These are phyloP conservation scores for Anomalospiza imberbis DNA, from an alignment of 2,797 vertebrate genomes.

Conservation along the genomic window DNA sequence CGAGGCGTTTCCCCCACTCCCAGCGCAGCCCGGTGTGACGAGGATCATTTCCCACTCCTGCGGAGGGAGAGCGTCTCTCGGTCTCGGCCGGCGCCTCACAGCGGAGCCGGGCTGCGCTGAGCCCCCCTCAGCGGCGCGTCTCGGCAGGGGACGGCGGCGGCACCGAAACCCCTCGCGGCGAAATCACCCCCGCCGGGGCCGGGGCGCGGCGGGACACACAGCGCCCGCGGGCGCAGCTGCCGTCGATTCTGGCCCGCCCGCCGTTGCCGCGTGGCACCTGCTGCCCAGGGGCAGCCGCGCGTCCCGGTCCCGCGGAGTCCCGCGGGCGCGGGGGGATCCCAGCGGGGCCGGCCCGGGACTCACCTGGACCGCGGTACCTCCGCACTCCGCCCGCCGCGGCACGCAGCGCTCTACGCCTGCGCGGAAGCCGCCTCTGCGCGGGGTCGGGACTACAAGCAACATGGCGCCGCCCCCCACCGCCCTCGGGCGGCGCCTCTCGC, in stretches of 20 bases:
- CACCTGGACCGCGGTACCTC: not conserved
- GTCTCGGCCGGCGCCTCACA: not conserved
- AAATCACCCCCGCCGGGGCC: not conserved
- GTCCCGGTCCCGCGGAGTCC: not conserved
- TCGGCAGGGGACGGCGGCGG: not conserved
- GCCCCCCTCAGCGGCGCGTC: not conserved
- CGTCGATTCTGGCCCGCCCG: not conserved
- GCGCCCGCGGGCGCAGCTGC: not conserved
- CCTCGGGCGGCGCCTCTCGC: not conserved
- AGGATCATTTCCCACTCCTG: not conserved
- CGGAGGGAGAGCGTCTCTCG: not conserved
- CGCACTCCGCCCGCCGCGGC: not conserved
- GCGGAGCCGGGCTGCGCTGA: not conserved
- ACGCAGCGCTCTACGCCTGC: not conserved
- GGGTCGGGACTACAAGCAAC: not conserved
- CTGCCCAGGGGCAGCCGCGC: not conserved
- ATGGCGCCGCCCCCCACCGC: not conserved
- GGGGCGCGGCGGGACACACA: not conserved
- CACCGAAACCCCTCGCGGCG: not conserved
- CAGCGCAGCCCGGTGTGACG: not conserved
- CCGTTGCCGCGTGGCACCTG: not conserved
- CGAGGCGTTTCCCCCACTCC: not conserved
- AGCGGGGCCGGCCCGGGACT: not conserved
- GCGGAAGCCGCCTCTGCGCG: not conserved
- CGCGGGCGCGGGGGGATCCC: not conserved